These are phyloP conservation scores for Allygus modestus DNA, from an alignment of 2,888 invertebrate genomes.

Conservation along the genomic window DNA sequence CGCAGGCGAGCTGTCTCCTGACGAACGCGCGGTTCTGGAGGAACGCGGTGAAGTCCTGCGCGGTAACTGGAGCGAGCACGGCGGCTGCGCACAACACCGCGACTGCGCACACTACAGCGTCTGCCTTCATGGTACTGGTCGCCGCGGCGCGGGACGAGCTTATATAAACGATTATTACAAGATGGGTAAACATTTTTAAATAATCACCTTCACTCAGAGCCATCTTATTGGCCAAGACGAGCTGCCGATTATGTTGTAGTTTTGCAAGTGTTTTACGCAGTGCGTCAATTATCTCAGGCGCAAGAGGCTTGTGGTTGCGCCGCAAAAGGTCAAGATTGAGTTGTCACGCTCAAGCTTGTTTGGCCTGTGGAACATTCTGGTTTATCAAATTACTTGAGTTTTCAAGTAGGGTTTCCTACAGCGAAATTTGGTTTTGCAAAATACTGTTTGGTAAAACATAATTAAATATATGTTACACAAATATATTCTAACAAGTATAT, in stretches of 20 bases:
- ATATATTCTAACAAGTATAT: too few species aligned
- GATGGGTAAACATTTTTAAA: not conserved
- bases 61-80: not conserved
- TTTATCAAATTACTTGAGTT: too few species aligned
- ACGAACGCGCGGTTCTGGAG: conserved; percentile 64
- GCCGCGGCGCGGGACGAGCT: not conserved
- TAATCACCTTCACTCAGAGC: not conserved
- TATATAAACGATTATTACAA: too few species aligned
- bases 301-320: not conserved
- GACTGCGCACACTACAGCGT: not conserved
- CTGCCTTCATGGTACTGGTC: not conserved
- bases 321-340: not conserved
- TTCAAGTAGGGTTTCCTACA: too few species aligned
- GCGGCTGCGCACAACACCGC: not conserved
- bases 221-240: not conserved
- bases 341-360: not conserved
- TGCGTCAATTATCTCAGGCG: not conserved
- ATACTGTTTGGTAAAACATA: too few species aligned
- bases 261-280: not conserved
- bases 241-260: not conserved
- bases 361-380: not conserved
- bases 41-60: conserved; percentile 49
- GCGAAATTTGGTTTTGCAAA: too few species aligned
- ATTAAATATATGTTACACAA: too few species aligned
- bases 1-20: conserved; percentile 77